A percentile compares a stretch with the other conserved stretches of the same genome.
Conservation (phyloP, 2,888 invertebrate genomes). For the Xylophagus ater region DNA sequence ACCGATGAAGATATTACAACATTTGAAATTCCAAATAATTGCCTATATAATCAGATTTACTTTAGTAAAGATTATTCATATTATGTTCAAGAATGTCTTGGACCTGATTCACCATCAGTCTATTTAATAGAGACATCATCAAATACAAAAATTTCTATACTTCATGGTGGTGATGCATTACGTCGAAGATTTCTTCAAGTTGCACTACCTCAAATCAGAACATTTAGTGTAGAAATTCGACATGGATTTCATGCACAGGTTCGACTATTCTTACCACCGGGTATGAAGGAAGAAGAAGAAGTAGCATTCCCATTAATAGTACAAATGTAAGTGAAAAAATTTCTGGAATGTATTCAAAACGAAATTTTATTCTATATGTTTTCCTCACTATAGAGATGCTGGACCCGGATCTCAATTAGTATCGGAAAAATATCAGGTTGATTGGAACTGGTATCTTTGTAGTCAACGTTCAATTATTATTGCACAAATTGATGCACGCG, state of each 20-base stretch:
- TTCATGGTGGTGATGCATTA: constrained; percentile 59
- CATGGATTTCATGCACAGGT: constrained; percentile 62
- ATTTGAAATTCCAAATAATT: constrained; percentile 43
- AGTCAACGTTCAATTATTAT: constrained; percentile 74
- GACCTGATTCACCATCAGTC: constrained; percentile 58
- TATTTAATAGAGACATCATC: constrained; percentile 50
- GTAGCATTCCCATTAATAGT: constrained; percentile 69
- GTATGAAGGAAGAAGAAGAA: constrained; percentile 71
- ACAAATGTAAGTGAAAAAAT: constrained; percentile 58
- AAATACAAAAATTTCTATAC: constrained; percentile 49
- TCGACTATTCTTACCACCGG: constrained; percentile 69
- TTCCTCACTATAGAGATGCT: constrained; percentile 47
- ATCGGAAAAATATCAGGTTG: constrained; percentile 64
- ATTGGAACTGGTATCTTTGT: constrained; percentile 77
- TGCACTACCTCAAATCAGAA: constrained; percentile 65
- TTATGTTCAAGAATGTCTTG: constrained; percentile 67
- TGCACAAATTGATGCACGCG: constrained; percentile 80
- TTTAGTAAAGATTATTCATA: constrained; percentile 53
- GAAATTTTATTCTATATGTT: background rate
- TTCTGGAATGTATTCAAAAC: background rate
- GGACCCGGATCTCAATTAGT: constrained; percentile 78
- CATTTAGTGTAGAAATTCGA: constrained; percentile 53
- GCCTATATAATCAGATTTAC: constrained; percentile 53
- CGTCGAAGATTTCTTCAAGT: constrained; percentile 51
- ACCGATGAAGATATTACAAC: constrained; percentile 24